A percentile compares a stretch with the other conserved stretches of the same genome.
phyloP scores from a whole-genome alignment of 1,140 invertebrate species.

The Monomorium pharaonis region DNA sequence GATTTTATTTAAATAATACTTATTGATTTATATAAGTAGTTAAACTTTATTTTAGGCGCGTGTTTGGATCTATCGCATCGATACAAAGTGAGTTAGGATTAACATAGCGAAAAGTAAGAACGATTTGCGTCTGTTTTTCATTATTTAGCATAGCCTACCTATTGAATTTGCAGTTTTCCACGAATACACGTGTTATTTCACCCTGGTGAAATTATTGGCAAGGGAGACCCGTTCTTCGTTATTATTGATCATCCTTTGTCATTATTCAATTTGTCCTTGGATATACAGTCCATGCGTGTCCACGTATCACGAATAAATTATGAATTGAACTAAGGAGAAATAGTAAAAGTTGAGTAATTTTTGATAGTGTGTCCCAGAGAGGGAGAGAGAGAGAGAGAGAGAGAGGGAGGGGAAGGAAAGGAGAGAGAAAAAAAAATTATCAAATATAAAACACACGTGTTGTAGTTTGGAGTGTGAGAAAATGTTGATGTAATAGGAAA shows the following conservation, averaged over 20 bases:
- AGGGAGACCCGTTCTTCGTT: background rate
- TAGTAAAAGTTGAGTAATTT: background rate
- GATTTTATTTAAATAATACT: background rate
- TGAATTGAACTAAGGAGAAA: background rate
- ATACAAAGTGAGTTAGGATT: background rate
- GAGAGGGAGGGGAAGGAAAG: too few species aligned
- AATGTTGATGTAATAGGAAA: background rate
- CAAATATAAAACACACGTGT: background rate
- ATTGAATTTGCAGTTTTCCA: conserved; percentile 5
- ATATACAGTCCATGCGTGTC: background rate
- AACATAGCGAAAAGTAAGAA: background rate
- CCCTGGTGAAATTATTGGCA: background rate
- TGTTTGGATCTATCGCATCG: background rate
- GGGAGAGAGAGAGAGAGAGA: too few species aligned
- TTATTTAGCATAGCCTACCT: conserved; percentile 24
- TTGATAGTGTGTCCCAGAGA: too few species aligned
- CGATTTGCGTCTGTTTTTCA: background rate
- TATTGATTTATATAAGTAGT: background rate
- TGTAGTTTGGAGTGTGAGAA: background rate
- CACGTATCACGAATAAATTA: background rate
- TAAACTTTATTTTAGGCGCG: background rate
- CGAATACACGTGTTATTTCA: background rate
- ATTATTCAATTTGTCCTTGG: conserved; percentile 33
- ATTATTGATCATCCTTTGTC: conserved; percentile 11
- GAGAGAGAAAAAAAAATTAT: background rate